Conservation (phyloP, 2,797 vertebrate genomes). For the Clarias laeviceps region DNA sequence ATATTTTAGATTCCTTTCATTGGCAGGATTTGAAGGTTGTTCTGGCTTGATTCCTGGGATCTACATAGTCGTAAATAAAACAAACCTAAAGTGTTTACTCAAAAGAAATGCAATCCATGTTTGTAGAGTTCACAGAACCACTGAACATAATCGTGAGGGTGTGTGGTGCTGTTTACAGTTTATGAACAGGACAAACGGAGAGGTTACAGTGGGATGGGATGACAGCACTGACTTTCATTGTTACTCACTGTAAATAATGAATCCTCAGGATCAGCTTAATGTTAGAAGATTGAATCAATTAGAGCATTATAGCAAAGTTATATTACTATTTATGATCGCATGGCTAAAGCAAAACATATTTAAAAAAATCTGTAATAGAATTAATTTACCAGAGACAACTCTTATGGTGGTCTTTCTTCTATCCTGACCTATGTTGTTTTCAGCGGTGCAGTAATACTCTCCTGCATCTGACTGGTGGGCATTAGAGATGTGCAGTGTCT, state of each 20-base stretch:
- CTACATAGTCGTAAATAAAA: slow-evolving; percentile 32
- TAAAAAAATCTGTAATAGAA: not conserved
- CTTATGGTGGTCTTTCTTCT: slow-evolving; percentile 63
- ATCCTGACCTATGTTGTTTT: slow-evolving; percentile 71
- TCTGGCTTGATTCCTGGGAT: slow-evolving; percentile 21
- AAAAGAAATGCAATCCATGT: not conserved
- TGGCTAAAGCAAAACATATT: not conserved
- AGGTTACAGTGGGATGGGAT: slow-evolving; percentile 3
- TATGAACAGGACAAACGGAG: slow-evolving; percentile 4
- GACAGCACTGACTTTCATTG: slow-evolving; percentile 36
- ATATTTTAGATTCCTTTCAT: slow-evolving; percentile 25
- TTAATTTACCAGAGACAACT: slow-evolving; percentile 67
- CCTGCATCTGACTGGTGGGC: slow-evolving; percentile 69
- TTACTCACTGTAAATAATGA: slow-evolving; percentile 71
- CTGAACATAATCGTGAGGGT: not conserved
- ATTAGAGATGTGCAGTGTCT: slow-evolving; percentile 68
- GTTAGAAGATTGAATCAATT: slow-evolving; percentile 57
- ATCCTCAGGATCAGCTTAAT: slow-evolving; percentile 60
- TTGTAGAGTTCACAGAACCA: slow-evolving; percentile 5
- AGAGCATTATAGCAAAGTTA: slow-evolving; percentile 13
- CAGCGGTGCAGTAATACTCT: slow-evolving; percentile 73
- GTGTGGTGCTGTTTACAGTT: not conserved
- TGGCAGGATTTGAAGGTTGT: slow-evolving; percentile 13
- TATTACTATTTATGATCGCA: not conserved
- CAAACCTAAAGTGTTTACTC: not conserved